Base-by-base conservation (phyloP, 1,140 invertebrate species). In the Drosophila sechellia region DNA sequence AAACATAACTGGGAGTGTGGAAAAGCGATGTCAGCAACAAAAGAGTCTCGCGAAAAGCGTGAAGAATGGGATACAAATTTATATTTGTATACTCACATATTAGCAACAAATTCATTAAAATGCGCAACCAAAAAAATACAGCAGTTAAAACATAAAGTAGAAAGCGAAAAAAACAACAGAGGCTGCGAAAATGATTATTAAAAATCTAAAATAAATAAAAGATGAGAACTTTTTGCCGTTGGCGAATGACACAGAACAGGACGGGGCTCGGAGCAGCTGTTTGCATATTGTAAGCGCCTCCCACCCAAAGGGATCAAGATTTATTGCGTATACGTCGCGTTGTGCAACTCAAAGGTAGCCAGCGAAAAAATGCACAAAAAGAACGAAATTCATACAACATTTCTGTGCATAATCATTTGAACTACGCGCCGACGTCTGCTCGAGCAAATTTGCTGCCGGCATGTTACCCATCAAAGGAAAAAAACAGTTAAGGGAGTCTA, bases 151-250 rank as follows among this genome's bases (percentile, higher is more conserved):
- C 11, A 39, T 25, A 25, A 42, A 70, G 57, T 54, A 56, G 63
- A 66, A 27, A 65, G 43, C 42, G 3, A 37, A 42, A 43, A 64
- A 71, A 49, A 52, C 46, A 48, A 22, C 12, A 34, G 50, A 48
- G 56, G 50, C 50, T 65, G 64, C 79, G 66, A 70, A 85, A 86
- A 81, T 87, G 76, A 87, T 87, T 87, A 87, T 87, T 87, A 87
- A 87, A 87, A 87, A 87, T 87, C 83, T 87, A 87, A 89, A 87
- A 87, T 87, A 87, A 87, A 87, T 87, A 87, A 87, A 79, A 87
- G 84, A 87, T 87, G 83, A 87, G 71, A 83, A 69, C 56, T 79
- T 87, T 63, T 72, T 69, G 83, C 83, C 83, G 66, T 53, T 72
- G 73, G 83, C 83, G 70, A 72, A 77, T 87, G 83, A 86, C 83